Evolutionary conservation across 2,888 invertebrate species (phyloP).

Genomic region (Ctenicera cuprea): DNA sequence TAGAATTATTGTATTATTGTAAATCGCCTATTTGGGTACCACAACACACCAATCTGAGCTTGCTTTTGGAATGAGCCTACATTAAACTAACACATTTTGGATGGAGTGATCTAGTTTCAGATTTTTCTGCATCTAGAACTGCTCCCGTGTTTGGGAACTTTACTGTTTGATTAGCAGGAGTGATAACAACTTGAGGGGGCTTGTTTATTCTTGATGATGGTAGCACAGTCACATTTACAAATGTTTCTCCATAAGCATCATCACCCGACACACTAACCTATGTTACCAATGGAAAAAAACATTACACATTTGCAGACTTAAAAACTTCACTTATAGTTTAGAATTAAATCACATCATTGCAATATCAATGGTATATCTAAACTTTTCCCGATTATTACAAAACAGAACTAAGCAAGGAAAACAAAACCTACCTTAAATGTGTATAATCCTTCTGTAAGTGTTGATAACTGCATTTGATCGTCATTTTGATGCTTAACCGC

Average conservation of each 20-base stretch:
- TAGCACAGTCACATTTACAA: slow-evolving; percentile 92
- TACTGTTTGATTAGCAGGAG: slow-evolving; percentile 89
- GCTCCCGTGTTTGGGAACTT: slow-evolving; percentile 93
- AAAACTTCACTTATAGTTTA: too few relatives aligned
- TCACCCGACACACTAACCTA: slow-evolving; percentile 85
- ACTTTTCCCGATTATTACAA: too few relatives aligned
- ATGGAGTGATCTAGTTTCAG: too few relatives aligned
- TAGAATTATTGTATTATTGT: too few relatives aligned
- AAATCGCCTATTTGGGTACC: too few relatives aligned
- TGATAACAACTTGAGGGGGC: slow-evolving; percentile 89
- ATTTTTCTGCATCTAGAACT: slow-evolving; percentile 92
- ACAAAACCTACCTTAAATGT: slow-evolving; percentile 84
- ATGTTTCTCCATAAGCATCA: slow-evolving; percentile 85
- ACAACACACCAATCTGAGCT: too few relatives aligned
- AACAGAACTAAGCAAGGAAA: too few relatives aligned
- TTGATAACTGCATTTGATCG: slow-evolving; percentile 87
- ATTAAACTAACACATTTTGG: too few relatives aligned
- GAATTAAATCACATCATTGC: too few relatives aligned
- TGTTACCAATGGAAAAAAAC: slow-evolving; percentile 67
- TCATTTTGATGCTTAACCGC: slow-evolving; percentile 89
- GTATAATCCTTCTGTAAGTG: slow-evolving; percentile 91
- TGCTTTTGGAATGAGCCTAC: too few relatives aligned
- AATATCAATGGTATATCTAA: too few relatives aligned
- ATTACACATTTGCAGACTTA: too few relatives aligned
- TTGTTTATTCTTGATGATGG: slow-evolving; percentile 90